Conservation (phyloP, 2,797 vertebrate species). For the Hyperoplus lanceolatus region DNA sequence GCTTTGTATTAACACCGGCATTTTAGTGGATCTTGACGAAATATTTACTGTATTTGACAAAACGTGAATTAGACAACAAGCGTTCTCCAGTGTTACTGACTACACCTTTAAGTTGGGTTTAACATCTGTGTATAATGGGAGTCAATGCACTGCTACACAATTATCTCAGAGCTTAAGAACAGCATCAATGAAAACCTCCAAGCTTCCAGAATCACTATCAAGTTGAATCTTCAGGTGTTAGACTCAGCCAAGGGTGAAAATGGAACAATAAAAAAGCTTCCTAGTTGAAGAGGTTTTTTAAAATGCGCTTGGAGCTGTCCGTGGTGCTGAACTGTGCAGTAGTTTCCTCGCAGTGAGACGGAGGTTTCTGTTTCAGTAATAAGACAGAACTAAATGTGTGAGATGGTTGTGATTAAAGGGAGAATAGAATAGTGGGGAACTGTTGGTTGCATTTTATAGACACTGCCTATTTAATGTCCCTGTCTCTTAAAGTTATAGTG, state of each 20-base stretch:
- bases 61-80: too few relatives aligned
- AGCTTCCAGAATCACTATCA: not conserved
- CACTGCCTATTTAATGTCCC: too few relatives aligned
- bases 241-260: not conserved
- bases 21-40: too few relatives aligned
- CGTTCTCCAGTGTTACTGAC: too few relatives aligned
- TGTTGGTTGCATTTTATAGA: too few relatives aligned
- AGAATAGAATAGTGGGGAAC: not conserved
- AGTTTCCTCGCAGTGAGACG: not conserved
- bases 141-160: too few relatives aligned
- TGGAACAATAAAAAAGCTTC: not conserved
- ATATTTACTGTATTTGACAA: too few relatives aligned
- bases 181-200: not conserved
- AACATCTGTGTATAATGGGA: too few relatives aligned
- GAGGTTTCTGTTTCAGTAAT: constrained; percentile 5
- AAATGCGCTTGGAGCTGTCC: constrained; percentile 24
- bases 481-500: too few relatives aligned
- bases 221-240: not conserved
- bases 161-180: too few relatives aligned
- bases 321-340: constrained; percentile 24
- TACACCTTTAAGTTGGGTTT: too few relatives aligned
- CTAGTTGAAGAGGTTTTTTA: not conserved
- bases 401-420: not conserved
- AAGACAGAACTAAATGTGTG: constrained; percentile 3
- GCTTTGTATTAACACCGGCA: too few relatives aligned